These are phyloP conservation scores for Benitochromis conjunctus DNA, from an alignment of 2,113 vertebrate species.

Conservation along the genomic window DNA sequence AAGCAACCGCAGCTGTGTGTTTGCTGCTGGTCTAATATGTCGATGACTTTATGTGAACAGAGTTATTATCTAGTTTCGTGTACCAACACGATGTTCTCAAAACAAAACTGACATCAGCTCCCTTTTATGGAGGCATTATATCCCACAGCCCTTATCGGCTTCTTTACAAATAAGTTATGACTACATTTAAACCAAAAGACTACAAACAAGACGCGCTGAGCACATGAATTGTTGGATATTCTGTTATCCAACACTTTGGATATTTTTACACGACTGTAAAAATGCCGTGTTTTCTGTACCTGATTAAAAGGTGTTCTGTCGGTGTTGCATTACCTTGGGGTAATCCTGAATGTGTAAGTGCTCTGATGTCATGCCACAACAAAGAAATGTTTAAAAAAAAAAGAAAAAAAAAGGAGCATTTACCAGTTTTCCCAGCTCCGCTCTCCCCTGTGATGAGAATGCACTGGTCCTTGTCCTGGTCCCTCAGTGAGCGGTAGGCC, in stretches of 20 bases:
- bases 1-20: background rate
- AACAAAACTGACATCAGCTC: background rate
- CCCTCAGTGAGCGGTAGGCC: conserved; percentile 94
- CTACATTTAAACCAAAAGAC: background rate
- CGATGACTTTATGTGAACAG: background rate
- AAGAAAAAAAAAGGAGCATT: background rate
- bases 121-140: background rate
- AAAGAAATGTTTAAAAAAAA: background rate
- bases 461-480: conserved; percentile 98
- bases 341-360: background rate
- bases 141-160: background rate
- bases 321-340: background rate
- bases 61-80: background rate
- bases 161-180: background rate
- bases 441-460: conserved; percentile 99
- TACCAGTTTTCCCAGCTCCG: conserved; percentile 97
- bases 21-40: background rate
- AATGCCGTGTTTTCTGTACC: background rate
- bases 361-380: background rate
- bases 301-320: background rate
- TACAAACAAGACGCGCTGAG: background rate
- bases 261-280: too few species aligned
- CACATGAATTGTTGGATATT: background rate
- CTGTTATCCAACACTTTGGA: too few species aligned
- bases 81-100: background rate